Evolutionary conservation across 2,888 invertebrate species (phyloP), one percentile per base, ranked within the genome.

Genomic region (Molanna angustata): DNA sequence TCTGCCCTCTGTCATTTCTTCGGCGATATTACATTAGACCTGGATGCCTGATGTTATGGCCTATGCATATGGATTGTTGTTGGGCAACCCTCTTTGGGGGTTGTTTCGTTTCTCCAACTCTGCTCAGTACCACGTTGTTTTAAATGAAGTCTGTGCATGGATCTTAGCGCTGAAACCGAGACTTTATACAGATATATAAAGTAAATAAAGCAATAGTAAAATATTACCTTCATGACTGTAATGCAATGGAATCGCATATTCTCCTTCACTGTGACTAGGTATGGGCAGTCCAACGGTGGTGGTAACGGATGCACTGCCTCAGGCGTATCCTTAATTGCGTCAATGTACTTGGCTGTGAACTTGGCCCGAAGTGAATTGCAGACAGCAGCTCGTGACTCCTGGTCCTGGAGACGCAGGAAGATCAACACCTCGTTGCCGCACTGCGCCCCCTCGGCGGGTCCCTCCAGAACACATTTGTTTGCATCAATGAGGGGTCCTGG

Each of bases 181-280:
- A n/a, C n/a, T n/a, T n/a, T n/a, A n/a, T n/a, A n/a, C n/a, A 33
- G 14, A 27, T 27, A 7, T 35, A 35, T 11, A 35, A 35, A 35
- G 13, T 4, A 13, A 35, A 6, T n/a, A 35, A 35, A 13, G 14
- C 6, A 4, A 4, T 13, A n/a, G 4, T 13, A 35, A 35, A 11
- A 35, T 27, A 31, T 63, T 63, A 86, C 88, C 80, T 92, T 92
- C 94, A 97, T 96, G 70, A 95, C 90, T 11, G 92, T 91, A 61
- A 98, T 94, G 20, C 95, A 88, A 71, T 94, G 90, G 73, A 94
- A 98, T 66, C 90, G 85, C 86, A 92, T 92, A 69, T 88, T 91
- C 64, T 96, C 94, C 64, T 88, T 86, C 43, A 90, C 79, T 0
- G 93, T 92, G 1, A 92, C 85, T 69, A 93, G 90, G 72, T 93